A percentile compares a stretch with the other conserved stretches of the same genome.
These are phyloP conservation scores for Parnassius orleans DNA, from an alignment of 2,888 invertebrate species.

Conservation along the genomic window DNA sequence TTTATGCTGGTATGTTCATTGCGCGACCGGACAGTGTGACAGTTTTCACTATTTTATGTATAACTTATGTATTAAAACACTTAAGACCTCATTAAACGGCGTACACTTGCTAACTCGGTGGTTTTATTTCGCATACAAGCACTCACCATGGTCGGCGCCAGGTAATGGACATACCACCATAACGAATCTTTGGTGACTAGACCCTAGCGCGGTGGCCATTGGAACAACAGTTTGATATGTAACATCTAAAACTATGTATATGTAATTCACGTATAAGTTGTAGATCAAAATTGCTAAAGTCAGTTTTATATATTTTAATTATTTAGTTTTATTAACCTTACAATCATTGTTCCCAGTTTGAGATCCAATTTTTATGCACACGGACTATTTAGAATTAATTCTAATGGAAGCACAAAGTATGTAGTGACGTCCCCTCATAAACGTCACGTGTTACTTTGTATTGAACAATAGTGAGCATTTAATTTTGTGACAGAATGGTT, in stretches of 20 bases:
- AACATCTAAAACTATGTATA: conserved; percentile 4
- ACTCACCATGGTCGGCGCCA: conserved; percentile 41
- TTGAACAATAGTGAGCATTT: conserved; percentile 58
- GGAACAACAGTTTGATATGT: conserved; percentile 2
- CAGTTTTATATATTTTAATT: conserved; percentile 47
- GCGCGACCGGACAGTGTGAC: conserved; percentile 42
- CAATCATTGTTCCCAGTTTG: conserved; percentile 40
- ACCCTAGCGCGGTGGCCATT: conserved; percentile 32
- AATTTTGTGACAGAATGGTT: conserved; percentile 64
- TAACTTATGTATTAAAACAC: conserved; percentile 61
- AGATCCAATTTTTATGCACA: conserved; percentile 28
- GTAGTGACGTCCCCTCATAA: conserved; percentile 22
- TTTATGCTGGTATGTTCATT: conserved; percentile 76
- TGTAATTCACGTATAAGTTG: conserved; percentile 23
- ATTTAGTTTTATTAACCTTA: conserved; percentile 40
- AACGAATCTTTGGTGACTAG: conserved; percentile 47
- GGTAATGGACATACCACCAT: conserved; percentile 72
- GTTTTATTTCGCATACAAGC: conserved; percentile 63
- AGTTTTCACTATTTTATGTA: conserved; percentile 47
- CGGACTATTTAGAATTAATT: conserved; percentile 18
- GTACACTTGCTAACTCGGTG: conserved; percentile 63
- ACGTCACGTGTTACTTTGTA: conserved; percentile 26
- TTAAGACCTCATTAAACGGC: conserved; percentile 74
- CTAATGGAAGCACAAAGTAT: conserved; percentile 14
- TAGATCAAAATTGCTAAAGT: conserved; percentile 54